These are phyloP conservation scores for Silurus glanis DNA, from an alignment of 2,113 vertebrate species.

Conservation along the genomic window DNA sequence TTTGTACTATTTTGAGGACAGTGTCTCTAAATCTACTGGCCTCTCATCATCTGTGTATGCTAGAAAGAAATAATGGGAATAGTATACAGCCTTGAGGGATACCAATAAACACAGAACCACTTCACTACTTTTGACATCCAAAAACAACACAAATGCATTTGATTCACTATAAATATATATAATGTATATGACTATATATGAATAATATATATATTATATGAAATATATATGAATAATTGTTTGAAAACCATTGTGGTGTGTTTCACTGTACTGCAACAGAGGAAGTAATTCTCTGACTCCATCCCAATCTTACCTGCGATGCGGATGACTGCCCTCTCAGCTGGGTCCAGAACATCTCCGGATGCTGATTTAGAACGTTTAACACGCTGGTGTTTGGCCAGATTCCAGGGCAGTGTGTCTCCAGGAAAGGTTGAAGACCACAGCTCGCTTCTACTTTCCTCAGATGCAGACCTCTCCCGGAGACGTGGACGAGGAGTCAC, in stretches of 20 bases:
- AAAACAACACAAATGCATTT: neutral
- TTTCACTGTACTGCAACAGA: neutral
- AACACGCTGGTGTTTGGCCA: conserved; percentile 85
- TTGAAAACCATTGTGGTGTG: neutral
- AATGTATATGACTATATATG: too few relatives aligned
- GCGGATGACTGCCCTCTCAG: conserved; percentile 85
- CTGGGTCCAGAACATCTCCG: conserved; percentile 84
- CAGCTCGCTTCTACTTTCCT: conserved; percentile 74
- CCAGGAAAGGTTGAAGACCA: conserved; percentile 73
- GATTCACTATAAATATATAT: neutral
- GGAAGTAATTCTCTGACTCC: neutral
- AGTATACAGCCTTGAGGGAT: conserved; percentile 2
- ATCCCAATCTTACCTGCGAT: conserved; percentile 80
- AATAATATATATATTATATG: too few relatives aligned
- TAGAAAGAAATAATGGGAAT: neutral
- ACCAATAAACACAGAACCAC: neutral
- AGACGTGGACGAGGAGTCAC: conserved; percentile 49
- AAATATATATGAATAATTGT: neutral
- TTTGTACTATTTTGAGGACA: too few relatives aligned
- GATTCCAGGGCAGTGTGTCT: conserved; percentile 94
- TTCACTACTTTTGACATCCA: neutral
- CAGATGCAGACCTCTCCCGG: conserved; percentile 71
- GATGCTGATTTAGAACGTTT: conserved; percentile 79
- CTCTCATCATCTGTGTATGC: neutral
- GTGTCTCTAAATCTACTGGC: neutral